Base-by-base conservation (phyloP, 2,888 invertebrate genomes). In the Trissoscelio sp. region DNA sequence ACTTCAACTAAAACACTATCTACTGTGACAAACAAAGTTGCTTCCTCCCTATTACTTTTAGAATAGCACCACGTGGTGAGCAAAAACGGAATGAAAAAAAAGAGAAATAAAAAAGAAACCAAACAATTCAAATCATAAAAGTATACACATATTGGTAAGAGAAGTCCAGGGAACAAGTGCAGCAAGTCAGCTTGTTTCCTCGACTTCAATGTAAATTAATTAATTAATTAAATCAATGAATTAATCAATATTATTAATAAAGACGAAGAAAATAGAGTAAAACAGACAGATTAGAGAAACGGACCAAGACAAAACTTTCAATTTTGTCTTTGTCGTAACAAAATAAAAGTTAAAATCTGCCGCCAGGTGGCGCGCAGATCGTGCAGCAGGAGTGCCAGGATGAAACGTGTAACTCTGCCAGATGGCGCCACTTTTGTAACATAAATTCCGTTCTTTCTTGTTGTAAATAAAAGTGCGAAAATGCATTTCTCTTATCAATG, bases 341-440 rank as follows among this genome's bases (percentile, higher is more conserved):
- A 85, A 86, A 85, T 85, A 85, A 85, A 87, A 88, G 83, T 86
- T 62, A 51, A 86, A 88, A 86, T 81, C 42, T 58, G 46, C 78
- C 79, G 83, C 84, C 70, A 64, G 85, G 85, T 88, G 85, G 87
- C 88, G 86, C 86, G 88, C 88, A 87, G 82, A 85, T 86, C 85
- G 85, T 87, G 85, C 87, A 77, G 79, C 80, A 81, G 83, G 83
- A 85, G 84, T 87, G 86, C 83, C 82, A 81, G 84, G 83, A 67
- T 62, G 34, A 48, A 22, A 14, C 22, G 31, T 46, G 72, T 14
- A 51, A 12, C 58, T 31, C 51, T 44, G 70, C 7, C 1, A 46
- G 34, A 34, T 64, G 64, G 34, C 48, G 39, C n/a, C n/a, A n/a
- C 31, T 51, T 18, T 64, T 34, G n/a, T 51, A 51, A 11, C 14